Evolutionary conservation across 2,888 invertebrate species (phyloP).

Genomic region (Phalera bucephala): DNA sequence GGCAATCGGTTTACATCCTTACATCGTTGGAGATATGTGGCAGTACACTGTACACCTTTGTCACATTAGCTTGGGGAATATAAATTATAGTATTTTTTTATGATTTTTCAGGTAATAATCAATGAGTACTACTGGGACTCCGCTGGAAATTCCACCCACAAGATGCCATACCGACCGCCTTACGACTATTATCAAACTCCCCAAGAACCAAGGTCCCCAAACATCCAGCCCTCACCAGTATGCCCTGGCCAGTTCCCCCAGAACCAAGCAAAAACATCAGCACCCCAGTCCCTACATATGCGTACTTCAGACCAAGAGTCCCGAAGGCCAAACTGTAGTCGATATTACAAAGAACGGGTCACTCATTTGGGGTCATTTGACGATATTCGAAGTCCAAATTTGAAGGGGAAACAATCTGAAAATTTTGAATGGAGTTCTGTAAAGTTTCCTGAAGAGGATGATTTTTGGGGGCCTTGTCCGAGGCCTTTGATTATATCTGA

Average conservation of each 20-base stretch:
- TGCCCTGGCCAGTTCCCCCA: neutral
- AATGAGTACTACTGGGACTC: conserved; percentile 54
- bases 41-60: too few species aligned
- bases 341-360: conserved; percentile 12
- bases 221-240: neutral
- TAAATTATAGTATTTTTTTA: neutral
- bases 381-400: conserved; percentile 9
- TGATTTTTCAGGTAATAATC: conserved; percentile 31
- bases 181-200: conserved; percentile 1
- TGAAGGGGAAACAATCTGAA: conserved; percentile 1
- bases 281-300: neutral
- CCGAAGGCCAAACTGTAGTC: neutral
- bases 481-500: conserved; percentile 16
- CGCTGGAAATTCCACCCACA: conserved; percentile 3
- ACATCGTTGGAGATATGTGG: too few species aligned
- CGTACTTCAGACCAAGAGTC: neutral
- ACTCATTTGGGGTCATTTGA: conserved; percentile 24
- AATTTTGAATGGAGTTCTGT: conserved; percentile 12
- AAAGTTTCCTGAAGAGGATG: conserved; percentile 16
- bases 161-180: neutral
- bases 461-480: conserved; percentile 21
- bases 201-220: neutral
- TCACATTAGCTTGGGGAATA: too few species aligned
- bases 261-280: neutral
- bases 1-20: too few species aligned